Percentiles rank a stretch among this genome's conserved stretches.
These are phyloP conservation scores for Calliopsis andreniformis DNA, from an alignment of 1,140 invertebrate species.

Conservation along the genomic window DNA sequence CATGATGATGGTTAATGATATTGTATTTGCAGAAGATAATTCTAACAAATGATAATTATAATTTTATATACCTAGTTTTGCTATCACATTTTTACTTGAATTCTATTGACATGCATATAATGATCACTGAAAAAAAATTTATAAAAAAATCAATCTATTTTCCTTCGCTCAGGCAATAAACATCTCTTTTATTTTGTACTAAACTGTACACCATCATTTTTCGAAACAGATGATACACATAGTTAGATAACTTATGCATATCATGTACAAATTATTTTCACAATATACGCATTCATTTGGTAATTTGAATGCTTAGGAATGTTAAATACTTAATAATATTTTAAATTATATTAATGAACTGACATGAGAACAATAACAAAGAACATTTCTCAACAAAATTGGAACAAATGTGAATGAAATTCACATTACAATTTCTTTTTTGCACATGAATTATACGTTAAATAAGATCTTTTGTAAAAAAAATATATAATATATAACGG, in stretches of 20 bases:
- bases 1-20: neutral
- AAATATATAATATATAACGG: conserved; percentile 20
- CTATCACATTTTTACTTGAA: neutral
- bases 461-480: conserved; percentile 38
- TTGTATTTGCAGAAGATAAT: neutral
- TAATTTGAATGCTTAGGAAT: conserved; percentile 50
- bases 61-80: too few species aligned
- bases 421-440: conserved; percentile 9
- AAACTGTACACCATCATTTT: conserved; percentile 55
- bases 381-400: conserved; percentile 14
- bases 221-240: conserved; percentile 33
- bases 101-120: neutral
- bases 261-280: conserved; percentile 36
- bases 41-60: too few species aligned
- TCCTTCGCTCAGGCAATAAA: conserved; percentile 35
- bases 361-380: conserved; percentile 3
- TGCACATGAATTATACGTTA: conserved; percentile 3
- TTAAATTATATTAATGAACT: conserved; percentile 17
- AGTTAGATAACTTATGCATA: conserved; percentile 46
- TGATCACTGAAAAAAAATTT: neutral
- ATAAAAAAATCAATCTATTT: conserved; percentile 42
- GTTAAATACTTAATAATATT: conserved; percentile 18
- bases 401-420: conserved; percentile 14
- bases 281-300: conserved; percentile 32
- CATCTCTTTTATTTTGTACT: conserved; percentile 47